Percentiles rank a stretch among this genome's conserved stretches.
These are phyloP conservation scores for Monochamus saltuarius DNA, from an alignment of 1,140 invertebrate species.

Conservation along the genomic window DNA sequence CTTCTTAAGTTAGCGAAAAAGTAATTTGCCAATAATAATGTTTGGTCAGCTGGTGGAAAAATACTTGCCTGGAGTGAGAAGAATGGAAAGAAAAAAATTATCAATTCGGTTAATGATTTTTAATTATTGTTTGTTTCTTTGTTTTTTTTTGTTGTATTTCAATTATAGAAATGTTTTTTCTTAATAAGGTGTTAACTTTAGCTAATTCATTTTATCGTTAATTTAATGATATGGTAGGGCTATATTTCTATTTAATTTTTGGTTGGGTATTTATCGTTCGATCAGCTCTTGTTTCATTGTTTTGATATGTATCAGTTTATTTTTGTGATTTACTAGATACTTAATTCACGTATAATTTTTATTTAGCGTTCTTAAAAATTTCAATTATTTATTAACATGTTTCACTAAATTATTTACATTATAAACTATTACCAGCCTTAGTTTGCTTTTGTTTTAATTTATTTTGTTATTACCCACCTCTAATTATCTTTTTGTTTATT, in stretches of 20 bases:
- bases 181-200: background rate
- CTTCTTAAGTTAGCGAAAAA: background rate
- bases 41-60: slow-evolving; percentile 1
- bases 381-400: too few relatives aligned
- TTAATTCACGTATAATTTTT: too few relatives aligned
- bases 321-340: too few relatives aligned
- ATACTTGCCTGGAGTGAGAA: background rate
- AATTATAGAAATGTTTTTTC: background rate
- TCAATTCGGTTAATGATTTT: background rate
- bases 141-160: background rate
- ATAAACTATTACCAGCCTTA: background rate
- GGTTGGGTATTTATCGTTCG: background rate
- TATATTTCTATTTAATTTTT: background rate
- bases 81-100: background rate
- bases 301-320: too few relatives aligned
- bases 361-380: too few relatives aligned
- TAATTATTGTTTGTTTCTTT: background rate
- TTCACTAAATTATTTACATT: too few relatives aligned
- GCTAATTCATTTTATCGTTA: background rate
- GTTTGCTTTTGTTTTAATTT: background rate
- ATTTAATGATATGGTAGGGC: background rate
- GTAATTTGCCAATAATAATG: slow-evolving; percentile 1
- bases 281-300: background rate
- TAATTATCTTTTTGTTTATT: too few relatives aligned
- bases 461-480: background rate